A percentile compares a stretch with the other conserved stretches of the same genome.
phyloP scores from a whole-genome alignment of 2,113 vertebrate genomes.

The Athene noctua region DNA sequence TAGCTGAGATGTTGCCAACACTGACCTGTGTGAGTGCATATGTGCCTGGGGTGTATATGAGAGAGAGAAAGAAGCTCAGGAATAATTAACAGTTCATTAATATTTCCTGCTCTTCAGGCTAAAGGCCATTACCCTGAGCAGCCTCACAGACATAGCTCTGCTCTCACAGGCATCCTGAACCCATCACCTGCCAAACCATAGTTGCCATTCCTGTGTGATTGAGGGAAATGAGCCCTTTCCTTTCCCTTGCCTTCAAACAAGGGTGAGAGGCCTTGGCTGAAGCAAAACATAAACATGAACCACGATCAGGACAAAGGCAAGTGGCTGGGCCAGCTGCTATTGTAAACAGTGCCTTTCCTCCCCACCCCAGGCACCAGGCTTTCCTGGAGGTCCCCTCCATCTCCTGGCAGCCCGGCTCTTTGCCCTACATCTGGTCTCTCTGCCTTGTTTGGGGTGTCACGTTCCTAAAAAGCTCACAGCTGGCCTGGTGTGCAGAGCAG shows the following conservation, averaged over 20 bases:
- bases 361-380: neutral
- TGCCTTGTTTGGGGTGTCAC: neutral
- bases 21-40: rapidly evolving
- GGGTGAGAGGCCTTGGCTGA: constrained; percentile 41
- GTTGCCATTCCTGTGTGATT: neutral
- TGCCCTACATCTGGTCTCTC: neutral
- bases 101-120: neutral
- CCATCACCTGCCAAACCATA: constrained; percentile 2
- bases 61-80: neutral
- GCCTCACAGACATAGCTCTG: neutral
- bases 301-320: constrained; percentile 35
- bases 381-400: neutral
- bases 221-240: constrained; percentile 41
- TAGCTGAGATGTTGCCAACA: neutral
- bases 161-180: neutral
- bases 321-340: neutral
- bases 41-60: neutral
- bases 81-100: neutral
- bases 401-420: neutral
- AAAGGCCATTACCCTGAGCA: neutral
- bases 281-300: constrained; percentile 59
- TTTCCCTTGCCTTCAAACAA: constrained; percentile 47
- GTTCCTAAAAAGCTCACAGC: neutral
- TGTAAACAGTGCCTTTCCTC: constrained; percentile 41
- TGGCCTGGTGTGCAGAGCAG: neutral